These are phyloP conservation scores for Rhea pennata DNA, from an alignment of 2,113 vertebrate species.

Conservation along the genomic window DNA sequence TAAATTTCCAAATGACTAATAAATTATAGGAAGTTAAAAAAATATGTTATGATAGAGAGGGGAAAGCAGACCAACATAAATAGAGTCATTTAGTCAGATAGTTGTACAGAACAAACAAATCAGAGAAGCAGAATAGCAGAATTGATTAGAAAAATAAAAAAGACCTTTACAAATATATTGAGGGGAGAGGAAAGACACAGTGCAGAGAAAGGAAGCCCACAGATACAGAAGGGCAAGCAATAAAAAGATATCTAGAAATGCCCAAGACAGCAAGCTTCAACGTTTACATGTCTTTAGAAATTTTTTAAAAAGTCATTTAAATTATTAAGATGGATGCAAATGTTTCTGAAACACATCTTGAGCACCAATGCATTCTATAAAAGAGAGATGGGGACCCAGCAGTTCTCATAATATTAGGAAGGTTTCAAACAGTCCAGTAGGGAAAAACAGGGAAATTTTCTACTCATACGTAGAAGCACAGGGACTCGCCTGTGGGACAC, in stretches of 20 bases:
- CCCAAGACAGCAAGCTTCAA: neutral
- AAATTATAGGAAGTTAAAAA: neutral
- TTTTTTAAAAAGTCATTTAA: neutral
- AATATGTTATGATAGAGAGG: neutral
- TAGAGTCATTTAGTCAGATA: neutral
- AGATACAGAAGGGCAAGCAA: neutral
- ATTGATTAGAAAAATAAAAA: neutral
- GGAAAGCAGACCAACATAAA: neutral
- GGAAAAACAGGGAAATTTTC: neutral
- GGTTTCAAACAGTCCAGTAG: neutral
- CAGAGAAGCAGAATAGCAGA: neutral
- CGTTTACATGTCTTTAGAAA: neutral
- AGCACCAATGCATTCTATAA: neutral
- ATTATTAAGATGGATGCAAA: neutral
- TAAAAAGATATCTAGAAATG: neutral
- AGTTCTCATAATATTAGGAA: neutral
- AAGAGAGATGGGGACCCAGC: neutral
- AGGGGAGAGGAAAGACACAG: rapidly evolving
- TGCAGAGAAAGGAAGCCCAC: neutral
- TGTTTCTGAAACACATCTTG: neutral
- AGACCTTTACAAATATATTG: neutral
- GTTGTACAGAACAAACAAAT: neutral
- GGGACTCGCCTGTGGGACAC: neutral
- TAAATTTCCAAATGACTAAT: neutral
- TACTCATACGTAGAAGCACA: neutral